Base-by-base conservation (phyloP, 2,888 invertebrate genomes). In the Diogma glabrata region DNA sequence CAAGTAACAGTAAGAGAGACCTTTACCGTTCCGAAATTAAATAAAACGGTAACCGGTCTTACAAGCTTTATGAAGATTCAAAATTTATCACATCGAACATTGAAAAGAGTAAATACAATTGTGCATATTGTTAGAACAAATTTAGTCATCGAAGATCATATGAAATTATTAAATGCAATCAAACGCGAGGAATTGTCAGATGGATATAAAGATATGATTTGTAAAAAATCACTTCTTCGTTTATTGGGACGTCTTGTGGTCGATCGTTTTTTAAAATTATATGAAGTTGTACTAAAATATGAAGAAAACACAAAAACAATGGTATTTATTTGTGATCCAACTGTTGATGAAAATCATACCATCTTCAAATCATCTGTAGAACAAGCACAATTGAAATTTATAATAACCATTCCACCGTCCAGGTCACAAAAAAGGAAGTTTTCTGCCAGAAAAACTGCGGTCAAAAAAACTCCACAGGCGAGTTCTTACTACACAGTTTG, bases 81-180 rank as follows among this genome's bases (percentile, higher is more conserved):
- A 74, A 26, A 53, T 4, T 19, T 48, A n/a, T 20, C 48, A n/a
- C n/a, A 24, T 30, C 30, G 48, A 20, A 16, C 24, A 9, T 14
- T 77, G 9, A 67, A 70, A 40, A 70, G 87, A 50, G 76, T 78
- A n/a, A 77, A 78, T 60, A 67, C 78, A 51, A 77, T 86, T 52
- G 69, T 85, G 14, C 73, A 78, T 52, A 67, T 73, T 8, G 70
- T 87, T 0, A 73, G 78, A 52, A 69, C 76, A 50, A 69, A 76
- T 38, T 75, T 76, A 60, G 70, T 85, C 3, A 72, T 84, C 19
- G 76, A 77, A 48, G 75, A 77, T 56, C 61, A 72, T 2, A 59
- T 64, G 3, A 72, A 73, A 51, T 55, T 82, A 17, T 65, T 71
- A 51, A 73, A 71, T 64, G 64, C 72, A 50, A 75, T 84, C 24